Conservation (phyloP, 2,797 vertebrate genomes). For the Anguilla obscura region DNA sequence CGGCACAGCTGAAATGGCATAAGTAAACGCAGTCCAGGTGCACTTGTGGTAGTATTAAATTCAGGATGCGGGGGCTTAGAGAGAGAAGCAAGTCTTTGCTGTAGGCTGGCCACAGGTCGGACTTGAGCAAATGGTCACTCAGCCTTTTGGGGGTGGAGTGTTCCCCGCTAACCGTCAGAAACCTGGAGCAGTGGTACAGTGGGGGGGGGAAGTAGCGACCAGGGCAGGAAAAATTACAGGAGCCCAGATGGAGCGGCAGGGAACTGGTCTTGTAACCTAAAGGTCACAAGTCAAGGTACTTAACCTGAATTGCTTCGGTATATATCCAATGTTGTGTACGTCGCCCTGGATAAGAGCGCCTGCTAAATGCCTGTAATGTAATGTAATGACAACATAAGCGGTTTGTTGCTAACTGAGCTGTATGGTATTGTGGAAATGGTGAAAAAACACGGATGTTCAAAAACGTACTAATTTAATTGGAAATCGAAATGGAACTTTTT, state of each 20-base stretch:
- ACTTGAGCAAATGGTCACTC: neutral
- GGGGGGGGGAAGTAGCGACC: neutral
- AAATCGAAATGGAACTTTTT: neutral
- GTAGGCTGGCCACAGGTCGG: neutral
- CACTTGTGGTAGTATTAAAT: neutral
- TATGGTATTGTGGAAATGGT: neutral
- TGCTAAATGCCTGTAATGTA: too few relatives aligned
- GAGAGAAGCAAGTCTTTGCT: neutral
- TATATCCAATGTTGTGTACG: too few relatives aligned
- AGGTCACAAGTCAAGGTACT: too few relatives aligned
- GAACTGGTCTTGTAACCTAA: too few relatives aligned
- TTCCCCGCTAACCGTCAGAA: neutral
- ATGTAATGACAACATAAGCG: neutral
- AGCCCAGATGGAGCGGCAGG: neutral
- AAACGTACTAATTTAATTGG: slow-evolving; percentile 4
- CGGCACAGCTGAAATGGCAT: neutral
- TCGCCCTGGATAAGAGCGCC: too few relatives aligned
- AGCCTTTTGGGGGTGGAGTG: neutral
- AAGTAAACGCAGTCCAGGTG: neutral
- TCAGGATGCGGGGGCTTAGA: neutral
- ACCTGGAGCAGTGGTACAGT: neutral
- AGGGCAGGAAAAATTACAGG: neutral
- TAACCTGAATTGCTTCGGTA: too few relatives aligned
- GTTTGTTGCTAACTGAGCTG: neutral
- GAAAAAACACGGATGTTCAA: neutral